Evolutionary conservation across 1,140 invertebrate species (phyloP).

Genomic region (Phymastichus coffea): DNA sequence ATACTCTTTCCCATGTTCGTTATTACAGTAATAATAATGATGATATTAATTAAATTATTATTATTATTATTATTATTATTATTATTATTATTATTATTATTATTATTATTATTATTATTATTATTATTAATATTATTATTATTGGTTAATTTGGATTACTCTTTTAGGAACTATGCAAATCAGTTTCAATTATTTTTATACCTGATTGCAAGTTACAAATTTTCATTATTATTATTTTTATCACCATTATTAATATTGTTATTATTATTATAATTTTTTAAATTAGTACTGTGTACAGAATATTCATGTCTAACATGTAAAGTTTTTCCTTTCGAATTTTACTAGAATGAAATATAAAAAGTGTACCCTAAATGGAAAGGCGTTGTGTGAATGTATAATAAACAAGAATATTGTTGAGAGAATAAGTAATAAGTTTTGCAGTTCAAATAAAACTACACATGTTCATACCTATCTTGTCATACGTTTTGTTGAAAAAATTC

Average conservation of each 20-base stretch:
- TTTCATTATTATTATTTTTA: constrained; percentile 34
- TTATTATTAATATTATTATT: constrained; percentile 21
- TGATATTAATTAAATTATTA: constrained; percentile 26
- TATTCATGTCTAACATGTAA: constrained; percentile 42
- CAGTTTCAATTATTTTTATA: too few relatives aligned
- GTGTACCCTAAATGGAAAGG: too few relatives aligned
- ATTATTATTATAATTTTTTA: constrained; percentile 37
- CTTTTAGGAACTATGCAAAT: too few relatives aligned
- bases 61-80: constrained; percentile 24
- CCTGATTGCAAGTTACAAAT: too few relatives aligned
- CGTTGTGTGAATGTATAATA: too few relatives aligned
- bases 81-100: constrained; percentile 36
- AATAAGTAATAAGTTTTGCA: too few relatives aligned
- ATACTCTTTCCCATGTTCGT: constrained; percentile 30
- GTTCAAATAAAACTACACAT: constrained; percentile 3
- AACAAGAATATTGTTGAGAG: too few relatives aligned
- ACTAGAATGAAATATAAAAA: too few relatives aligned
- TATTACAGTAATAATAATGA: constrained; percentile 19
- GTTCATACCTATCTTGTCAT: constrained; percentile 8
- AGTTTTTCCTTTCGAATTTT: constrained; percentile 44
- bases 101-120: constrained; percentile 21
- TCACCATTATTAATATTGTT: constrained; percentile 30
- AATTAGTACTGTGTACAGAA: constrained; percentile 50
- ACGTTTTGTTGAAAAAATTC: constrained; percentile 8
- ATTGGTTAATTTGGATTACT: too few relatives aligned